A percentile compares a stretch with the other conserved stretches of the same genome.
These are phyloP conservation scores for Ciconia nigra DNA, from an alignment of 2,797 vertebrate genomes.

Conservation along the genomic window DNA sequence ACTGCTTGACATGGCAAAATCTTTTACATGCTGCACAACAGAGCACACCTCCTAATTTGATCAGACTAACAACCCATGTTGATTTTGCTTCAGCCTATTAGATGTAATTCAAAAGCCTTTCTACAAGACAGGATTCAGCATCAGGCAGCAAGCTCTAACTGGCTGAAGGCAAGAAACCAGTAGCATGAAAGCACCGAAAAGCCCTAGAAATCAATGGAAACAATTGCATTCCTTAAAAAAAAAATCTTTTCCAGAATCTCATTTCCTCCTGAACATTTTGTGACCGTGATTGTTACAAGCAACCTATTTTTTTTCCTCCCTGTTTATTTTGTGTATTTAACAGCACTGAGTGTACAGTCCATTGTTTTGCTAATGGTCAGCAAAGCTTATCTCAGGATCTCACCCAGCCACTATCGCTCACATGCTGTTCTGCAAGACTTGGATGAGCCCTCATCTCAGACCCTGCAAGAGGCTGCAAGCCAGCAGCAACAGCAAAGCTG, in stretches of 20 bases:
- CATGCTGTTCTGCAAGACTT: slow-evolving; percentile 22
- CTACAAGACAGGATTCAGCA: neutral
- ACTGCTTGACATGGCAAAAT: neutral
- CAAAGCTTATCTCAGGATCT: slow-evolving; percentile 31
- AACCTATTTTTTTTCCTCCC: neutral
- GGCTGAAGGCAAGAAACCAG: neutral
- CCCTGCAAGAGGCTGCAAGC: neutral
- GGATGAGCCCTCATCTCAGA: neutral
- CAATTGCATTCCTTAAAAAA: neutral
- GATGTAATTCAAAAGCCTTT: neutral
- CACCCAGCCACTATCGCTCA: neutral
- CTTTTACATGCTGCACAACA: neutral
- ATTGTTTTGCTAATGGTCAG: slow-evolving; percentile 50
- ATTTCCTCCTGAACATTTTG: slow-evolving; percentile 60
- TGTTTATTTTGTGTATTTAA: slow-evolving; percentile 32
- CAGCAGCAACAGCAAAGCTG: neutral
- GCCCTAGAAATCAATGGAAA: slow-evolving; percentile 8
- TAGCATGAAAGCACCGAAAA: neutral
- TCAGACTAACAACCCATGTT: neutral
- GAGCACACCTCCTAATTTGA: neutral
- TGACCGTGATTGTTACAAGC: neutral
- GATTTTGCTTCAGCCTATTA: slow-evolving; percentile 1
- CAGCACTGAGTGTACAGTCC: neutral
- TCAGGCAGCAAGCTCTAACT: neutral
- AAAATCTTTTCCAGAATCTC: slow-evolving; percentile 5